Base-by-base conservation (phyloP, 1,140 invertebrate species). In the Tachypleus tridentatus region DNA sequence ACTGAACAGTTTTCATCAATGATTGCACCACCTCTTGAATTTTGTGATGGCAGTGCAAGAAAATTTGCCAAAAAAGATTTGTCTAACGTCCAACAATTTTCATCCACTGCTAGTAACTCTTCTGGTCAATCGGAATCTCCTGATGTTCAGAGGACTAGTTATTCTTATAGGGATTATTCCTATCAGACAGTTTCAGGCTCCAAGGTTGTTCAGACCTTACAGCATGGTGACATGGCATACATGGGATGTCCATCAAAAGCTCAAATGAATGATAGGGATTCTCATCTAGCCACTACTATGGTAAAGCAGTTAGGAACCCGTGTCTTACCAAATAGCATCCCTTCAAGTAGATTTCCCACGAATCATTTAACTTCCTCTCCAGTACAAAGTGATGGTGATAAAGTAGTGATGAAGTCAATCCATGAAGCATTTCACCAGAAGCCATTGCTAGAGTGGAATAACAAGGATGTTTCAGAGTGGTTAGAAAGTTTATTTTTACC, bases 381-480 rank as follows among this genome's bases (percentile, higher is more conserved):
- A 67, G 11, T 0, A 50, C 49, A n/a, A 59, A 48, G 48, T 56
- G 4, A 6, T 4, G 5, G 49, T 4, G 57, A 58, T 29, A 29
- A 29, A 29, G 2, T 29, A 29, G 29, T 29, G 29, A 29, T 29
- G 29, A 29, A 29, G 29, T n/a, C 6, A 58, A 51, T 56, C n/a
- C 62, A 63, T n/a, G 49, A 48, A 62, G 67, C 73, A 62, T 77
- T 76, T 66, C 69, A 72, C 60, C 71, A 72, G 58, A 80, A 80
- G 69, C 70, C 73, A 49, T 64, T 54, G 51, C 51, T 63, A 3
- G 75, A 77, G 50, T 82, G 81, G 81, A 75, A 71, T 6, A 69
- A 72, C 49, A 68, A 70, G 29, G 82, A 82, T 69, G 77, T 82
- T 51, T 72, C 74, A 51, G 79, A 80, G 65, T 82, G 81, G 81